phyloP scores from a whole-genome alignment of 2,797 vertebrate genomes.

The Columba guinea region DNA sequence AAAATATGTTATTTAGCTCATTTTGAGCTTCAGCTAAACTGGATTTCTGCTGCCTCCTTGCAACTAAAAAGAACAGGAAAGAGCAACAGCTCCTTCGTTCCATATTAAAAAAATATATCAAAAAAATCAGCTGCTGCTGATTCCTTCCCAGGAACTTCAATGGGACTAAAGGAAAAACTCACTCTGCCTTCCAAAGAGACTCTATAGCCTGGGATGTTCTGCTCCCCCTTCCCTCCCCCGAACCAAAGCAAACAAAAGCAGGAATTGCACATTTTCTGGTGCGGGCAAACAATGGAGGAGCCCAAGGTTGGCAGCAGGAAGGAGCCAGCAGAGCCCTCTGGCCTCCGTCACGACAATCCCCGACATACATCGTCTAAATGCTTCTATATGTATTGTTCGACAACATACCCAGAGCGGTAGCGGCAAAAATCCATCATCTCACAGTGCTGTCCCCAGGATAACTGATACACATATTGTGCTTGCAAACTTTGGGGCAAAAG shows the following conservation, averaged over 20 bases:
- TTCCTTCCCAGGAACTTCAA: background rate
- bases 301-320: conserved; percentile 43
- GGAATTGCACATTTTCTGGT: conserved; percentile 32
- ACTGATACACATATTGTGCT: background rate
- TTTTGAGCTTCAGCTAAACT: background rate
- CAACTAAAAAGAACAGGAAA: background rate
- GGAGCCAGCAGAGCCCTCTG: background rate
- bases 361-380: background rate
- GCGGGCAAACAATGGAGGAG: conserved; percentile 27
- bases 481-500: background rate
- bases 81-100: background rate
- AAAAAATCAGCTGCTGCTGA: background rate
- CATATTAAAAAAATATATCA: background rate
- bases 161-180: background rate
- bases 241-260: conserved; percentile 35
- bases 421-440: background rate
- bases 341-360: background rate
- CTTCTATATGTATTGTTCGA: background rate
- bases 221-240: background rate
- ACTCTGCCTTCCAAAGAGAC: background rate
- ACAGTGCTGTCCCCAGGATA: background rate
- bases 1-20: background rate
- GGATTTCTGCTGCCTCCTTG: background rate
- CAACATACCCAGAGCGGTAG: accelerated
- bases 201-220: background rate